Evolutionary conservation across 1,140 invertebrate genomes (phyloP), one percentile per base, ranked within the genome.

Genomic region (Listronotus bonariensis): DNA sequence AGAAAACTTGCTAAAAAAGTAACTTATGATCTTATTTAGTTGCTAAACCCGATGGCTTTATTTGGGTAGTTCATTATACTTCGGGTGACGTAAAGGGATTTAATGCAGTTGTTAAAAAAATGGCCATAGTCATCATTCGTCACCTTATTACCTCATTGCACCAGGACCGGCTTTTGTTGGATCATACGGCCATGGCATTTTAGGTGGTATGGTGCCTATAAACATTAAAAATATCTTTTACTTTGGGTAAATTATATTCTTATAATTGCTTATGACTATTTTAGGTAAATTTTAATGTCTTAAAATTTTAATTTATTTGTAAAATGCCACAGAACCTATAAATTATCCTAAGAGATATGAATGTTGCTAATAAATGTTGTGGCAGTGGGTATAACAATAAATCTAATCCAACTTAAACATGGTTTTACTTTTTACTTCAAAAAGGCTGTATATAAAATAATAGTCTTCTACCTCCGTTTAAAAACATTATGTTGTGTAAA

Each of bases 1-100:
- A n/a, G n/a, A n/a, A n/a, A n/a, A n/a, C n/a, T n/a, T n/a, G n/a
- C n/a, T n/a, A n/a, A n/a, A n/a, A n/a, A n/a, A n/a, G n/a, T n/a
- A n/a, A n/a, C n/a, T n/a, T n/a, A n/a, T n/a, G 83, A 36, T 79
- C 65, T 12, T 79, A 79, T 62, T 72, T 70, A 0, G 74, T 85
- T 11, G 72, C 83, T 5, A 84, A 85, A 67, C 82, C 84, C 0
- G 85, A 87, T 70, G 85, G 85, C 10, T 85, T 84, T 9, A 82
- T 83, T 65, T 78, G 85, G 31, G 80, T 83, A 14, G 85, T 85
- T 3, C 80, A 83, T 71, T 87, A 87, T 76, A 82, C 83, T 64
- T 82, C 85, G 0, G 85, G 86, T 70, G 81, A 84, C 64, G 82
- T 84, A 53, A 82, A 82, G 72, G 85, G 85, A 0, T 86, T 86